Conservation (phyloP, 2,797 vertebrate species). For the Anabacerthia variegaticeps region DNA sequence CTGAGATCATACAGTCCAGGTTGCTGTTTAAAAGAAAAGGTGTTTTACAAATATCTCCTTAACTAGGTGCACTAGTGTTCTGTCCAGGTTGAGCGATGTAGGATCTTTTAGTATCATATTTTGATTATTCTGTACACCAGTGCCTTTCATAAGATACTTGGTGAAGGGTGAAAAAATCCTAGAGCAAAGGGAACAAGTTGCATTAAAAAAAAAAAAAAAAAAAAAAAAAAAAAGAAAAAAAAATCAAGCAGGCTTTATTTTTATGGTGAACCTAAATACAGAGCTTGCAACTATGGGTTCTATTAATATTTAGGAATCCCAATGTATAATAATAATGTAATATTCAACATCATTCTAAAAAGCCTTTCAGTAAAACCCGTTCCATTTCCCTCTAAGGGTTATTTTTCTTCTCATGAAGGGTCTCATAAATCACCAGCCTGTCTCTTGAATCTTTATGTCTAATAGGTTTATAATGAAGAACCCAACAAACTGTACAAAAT, state of each 20-base stretch:
- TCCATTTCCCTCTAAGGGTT: background rate
- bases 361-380: background rate
- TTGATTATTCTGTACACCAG: constrained; percentile 11
- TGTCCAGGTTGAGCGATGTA: background rate
- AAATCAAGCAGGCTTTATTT: background rate
- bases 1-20: background rate
- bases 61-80: background rate
- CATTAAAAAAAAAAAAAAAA: background rate
- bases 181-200: background rate
- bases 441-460: background rate
- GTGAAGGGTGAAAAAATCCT: background rate
- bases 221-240: background rate
- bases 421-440: background rate
- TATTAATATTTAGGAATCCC: background rate
- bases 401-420: background rate
- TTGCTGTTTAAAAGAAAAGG: background rate
- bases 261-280: background rate
- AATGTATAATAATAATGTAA: background rate
- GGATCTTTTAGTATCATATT: background rate
- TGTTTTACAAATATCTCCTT: background rate
- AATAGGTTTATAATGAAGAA: background rate
- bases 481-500: background rate
- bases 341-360: background rate
- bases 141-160: background rate
- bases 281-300: background rate